Conservation (phyloP, 2,797 vertebrate species). For the Macropus fuliginosus region DNA sequence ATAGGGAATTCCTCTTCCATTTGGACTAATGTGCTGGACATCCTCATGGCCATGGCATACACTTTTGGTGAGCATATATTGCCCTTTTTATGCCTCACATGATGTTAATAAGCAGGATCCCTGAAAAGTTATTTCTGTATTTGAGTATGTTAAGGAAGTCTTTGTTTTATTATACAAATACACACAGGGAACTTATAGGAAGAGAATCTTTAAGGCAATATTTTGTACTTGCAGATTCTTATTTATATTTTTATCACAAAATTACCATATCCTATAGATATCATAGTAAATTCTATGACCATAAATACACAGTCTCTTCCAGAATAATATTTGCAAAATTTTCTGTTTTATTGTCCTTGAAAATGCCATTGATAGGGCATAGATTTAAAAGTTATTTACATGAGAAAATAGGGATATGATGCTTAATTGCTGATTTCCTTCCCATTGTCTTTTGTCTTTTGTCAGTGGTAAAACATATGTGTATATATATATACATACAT, state of each 20-base stretch:
- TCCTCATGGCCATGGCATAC: conserved; percentile 4
- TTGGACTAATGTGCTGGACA: conserved; percentile 2
- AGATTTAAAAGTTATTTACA: not conserved
- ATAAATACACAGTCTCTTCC: not conserved
- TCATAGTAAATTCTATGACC: not conserved
- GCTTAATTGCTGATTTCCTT: not conserved
- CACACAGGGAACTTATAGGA: not conserved
- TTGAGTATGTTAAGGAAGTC: not conserved
- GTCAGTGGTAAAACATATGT: not conserved
- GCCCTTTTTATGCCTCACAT: not conserved
- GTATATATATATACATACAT: too few species aligned
- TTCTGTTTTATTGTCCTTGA: not conserved
- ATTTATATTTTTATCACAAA: not conserved
- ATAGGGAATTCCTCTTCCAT: conserved; percentile 1
- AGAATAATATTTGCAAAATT: not conserved
- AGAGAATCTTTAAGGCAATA: not conserved
- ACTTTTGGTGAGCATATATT: not conserved
- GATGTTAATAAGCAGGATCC: not conserved
- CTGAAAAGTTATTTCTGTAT: not conserved
- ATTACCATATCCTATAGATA: not conserved
- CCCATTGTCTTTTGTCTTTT: not conserved
- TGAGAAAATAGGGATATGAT: not conserved
- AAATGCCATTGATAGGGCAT: not conserved
- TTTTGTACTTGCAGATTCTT: not conserved
- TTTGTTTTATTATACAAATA: not conserved